Conservation (phyloP, 92 coral and sea anemone species). For the Paramuricea clavata region DNA sequence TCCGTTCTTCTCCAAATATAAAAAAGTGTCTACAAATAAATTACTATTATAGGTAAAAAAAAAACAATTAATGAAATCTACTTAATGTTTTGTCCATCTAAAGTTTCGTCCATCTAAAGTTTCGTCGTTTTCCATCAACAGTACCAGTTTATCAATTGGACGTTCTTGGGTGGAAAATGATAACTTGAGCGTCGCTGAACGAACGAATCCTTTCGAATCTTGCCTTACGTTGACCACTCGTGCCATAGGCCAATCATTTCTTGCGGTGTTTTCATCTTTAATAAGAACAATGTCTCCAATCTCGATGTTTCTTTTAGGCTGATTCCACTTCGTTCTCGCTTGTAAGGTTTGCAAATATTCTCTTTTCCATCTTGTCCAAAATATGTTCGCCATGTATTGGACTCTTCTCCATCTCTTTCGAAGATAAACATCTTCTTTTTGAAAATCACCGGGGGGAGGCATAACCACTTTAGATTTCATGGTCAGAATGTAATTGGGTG, state of each 20-base stretch:
- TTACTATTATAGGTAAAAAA: too few relatives aligned
- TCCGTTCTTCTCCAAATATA: too few relatives aligned
- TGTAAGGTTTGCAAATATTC: conserved; percentile 35
- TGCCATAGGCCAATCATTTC: background rate
- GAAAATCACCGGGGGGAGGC: conserved; percentile 60
- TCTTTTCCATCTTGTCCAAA: conserved; percentile 48
- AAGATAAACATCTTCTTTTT: conserved; percentile 44
- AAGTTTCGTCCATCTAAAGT: too few relatives aligned
- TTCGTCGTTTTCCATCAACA: background rate
- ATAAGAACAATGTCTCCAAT: background rate
- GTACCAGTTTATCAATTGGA: background rate
- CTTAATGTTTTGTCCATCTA: too few relatives aligned
- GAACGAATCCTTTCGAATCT: background rate
- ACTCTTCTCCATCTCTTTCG: conserved; percentile 48
- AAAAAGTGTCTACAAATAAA: too few relatives aligned
- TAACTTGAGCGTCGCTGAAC: background rate
- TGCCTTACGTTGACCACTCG: background rate
- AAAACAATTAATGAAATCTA: too few relatives aligned
- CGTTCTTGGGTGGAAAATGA: background rate
- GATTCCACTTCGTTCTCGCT: background rate
- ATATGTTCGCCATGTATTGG: conserved; percentile 36
- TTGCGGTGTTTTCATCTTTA: background rate
- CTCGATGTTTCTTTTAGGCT: background rate
- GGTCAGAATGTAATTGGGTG: conserved; percentile 36
- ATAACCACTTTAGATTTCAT: conserved; percentile 56